A percentile compares a stretch with the other conserved stretches of the same genome.
phyloP scores from a whole-genome alignment of 35 echinoderm and acorn worm species.

The Chiridota heheva region DNA sequence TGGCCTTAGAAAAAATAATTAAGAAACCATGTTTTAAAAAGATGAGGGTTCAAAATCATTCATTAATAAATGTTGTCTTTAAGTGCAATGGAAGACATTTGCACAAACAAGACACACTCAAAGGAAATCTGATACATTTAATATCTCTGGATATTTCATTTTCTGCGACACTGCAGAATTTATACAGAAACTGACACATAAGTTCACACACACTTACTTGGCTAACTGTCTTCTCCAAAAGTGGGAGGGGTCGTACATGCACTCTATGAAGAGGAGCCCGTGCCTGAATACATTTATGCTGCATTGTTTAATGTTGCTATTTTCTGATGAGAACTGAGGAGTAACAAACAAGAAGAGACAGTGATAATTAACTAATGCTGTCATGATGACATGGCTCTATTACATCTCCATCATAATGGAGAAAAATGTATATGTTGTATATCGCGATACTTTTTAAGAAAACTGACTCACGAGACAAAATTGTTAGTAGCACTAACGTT shows the following conservation, averaged over 20 bases:
- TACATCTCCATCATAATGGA: background rate
- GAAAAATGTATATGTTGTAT: background rate
- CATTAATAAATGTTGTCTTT: no score
- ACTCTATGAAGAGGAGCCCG: constrained; percentile 74
- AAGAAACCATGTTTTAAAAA: no score
- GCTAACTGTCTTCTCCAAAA: constrained; percentile 75
- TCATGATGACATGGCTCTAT: background rate
- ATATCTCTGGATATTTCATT: no score
- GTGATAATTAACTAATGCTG: background rate
- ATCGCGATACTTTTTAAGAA: background rate
- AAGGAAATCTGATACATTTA: background rate
- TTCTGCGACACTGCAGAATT: background rate
- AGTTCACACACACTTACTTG: constrained; percentile 46
- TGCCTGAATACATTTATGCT: constrained; percentile 56
- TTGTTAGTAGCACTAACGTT: background rate
- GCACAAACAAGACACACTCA: background rate
- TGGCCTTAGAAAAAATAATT: no score
- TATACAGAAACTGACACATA: background rate
- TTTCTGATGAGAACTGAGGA: constrained; percentile 26
- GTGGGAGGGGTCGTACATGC: constrained; percentile 93
- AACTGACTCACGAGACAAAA: background rate
- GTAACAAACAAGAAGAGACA: background rate
- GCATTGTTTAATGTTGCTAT: constrained; percentile 26
- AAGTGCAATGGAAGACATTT: background rate
- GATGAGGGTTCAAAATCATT: no score